Percentiles rank a stretch among this genome's conserved stretches.
Evolutionary conservation across 2,113 vertebrate genomes (phyloP).

Genomic region (Chaetodon trifascialis): DNA sequence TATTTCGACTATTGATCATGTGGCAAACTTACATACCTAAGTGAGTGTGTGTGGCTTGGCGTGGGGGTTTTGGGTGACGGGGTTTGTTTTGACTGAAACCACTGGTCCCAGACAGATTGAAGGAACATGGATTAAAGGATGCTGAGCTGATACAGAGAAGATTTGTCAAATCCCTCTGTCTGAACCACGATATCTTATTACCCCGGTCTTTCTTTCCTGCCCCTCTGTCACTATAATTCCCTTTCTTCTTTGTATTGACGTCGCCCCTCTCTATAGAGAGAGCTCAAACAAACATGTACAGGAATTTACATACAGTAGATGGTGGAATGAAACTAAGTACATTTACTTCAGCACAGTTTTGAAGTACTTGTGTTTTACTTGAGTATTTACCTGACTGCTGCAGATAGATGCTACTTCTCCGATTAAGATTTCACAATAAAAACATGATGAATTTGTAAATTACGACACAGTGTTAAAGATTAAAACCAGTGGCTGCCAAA

Average conservation of each 20-base stretch:
- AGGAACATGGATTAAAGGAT: conserved; percentile 69
- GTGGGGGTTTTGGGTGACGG: not conserved
- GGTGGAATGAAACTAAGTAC: not conserved
- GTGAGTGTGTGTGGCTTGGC: not conserved
- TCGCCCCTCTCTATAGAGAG: not conserved
- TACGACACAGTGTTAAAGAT: not conserved
- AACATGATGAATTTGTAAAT: not conserved
- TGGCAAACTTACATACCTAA: not conserved
- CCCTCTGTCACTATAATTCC: conserved; percentile 32
- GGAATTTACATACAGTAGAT: not conserved
- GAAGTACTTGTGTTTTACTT: not conserved
- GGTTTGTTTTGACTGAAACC: conserved; percentile 51
- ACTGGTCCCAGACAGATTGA: conserved; percentile 73
- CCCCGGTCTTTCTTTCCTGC: conserved; percentile 22
- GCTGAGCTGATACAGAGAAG: conserved; percentile 70
- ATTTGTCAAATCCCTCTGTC: conserved; percentile 77
- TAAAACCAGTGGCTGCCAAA: not conserved
- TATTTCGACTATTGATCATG: not conserved
- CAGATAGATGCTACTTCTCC: not conserved
- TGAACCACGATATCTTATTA: conserved; percentile 66
- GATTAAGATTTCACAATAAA: not conserved
- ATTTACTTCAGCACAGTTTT: not conserved
- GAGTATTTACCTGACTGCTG: not conserved
- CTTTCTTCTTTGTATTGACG: conserved; percentile 19
- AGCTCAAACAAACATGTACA: not conserved